Conservation (phyloP, 2,888 invertebrate genomes). For the Leucophora obtusa region DNA sequence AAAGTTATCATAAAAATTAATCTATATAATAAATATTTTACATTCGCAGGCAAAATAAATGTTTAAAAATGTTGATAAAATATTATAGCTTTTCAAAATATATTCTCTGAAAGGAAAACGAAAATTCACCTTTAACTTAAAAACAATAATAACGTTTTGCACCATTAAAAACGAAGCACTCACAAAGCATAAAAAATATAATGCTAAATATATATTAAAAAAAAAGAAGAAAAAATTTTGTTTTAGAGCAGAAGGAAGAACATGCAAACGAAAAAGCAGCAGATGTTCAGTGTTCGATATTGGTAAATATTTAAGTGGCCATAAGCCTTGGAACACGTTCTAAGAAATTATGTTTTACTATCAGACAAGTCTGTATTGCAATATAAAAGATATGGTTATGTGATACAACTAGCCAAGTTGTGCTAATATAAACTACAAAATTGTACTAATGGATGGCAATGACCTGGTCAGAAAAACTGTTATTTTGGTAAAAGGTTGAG, state of each 20-base stretch:
- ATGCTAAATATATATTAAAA: not conserved
- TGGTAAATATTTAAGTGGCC: slow-evolving; percentile 43
- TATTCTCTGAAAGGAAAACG: not conserved
- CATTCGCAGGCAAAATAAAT: too few relatives aligned
- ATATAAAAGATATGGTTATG: slow-evolving; percentile 28
- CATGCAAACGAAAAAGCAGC: slow-evolving; percentile 15
- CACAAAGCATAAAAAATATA: not conserved
- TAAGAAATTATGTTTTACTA: slow-evolving; percentile 23
- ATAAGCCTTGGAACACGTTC: slow-evolving; percentile 34
- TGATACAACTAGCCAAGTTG: slow-evolving; percentile 10
- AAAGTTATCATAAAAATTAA: too few relatives aligned
- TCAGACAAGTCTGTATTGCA: slow-evolving; percentile 5
- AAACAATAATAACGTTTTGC: not conserved
- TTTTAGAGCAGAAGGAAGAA: not conserved
- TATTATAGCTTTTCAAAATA: too few relatives aligned
- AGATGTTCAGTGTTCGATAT: slow-evolving; percentile 41
- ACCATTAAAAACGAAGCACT: not conserved
- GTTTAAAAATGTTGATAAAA: too few relatives aligned
- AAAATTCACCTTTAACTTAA: not conserved
- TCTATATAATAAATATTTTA: too few relatives aligned
- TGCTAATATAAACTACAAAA: not conserved
- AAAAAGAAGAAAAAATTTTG: not conserved
- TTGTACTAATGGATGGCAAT: slow-evolving; percentile 41
- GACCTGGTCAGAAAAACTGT: slow-evolving; percentile 32
- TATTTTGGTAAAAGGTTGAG: slow-evolving; percentile 4